Conservation (phyloP, 1,140 invertebrate genomes). For the Drosophila equinoxialis region DNA sequence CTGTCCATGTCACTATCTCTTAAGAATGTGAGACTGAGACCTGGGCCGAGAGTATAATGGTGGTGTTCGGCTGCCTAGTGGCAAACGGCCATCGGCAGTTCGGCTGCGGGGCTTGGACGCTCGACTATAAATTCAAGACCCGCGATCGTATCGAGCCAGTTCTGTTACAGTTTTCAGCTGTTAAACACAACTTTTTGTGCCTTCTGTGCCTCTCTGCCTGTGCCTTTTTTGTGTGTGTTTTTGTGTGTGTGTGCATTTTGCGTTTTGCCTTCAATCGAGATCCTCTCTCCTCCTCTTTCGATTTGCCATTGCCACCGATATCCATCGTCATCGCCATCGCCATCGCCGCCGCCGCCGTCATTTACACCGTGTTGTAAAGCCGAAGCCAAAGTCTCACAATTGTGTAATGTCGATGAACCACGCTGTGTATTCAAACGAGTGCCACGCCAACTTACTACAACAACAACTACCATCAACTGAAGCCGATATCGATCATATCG, state of each 20-base stretch:
- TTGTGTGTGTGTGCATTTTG: background rate
- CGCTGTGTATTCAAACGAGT: constrained; percentile 64
- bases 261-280: constrained; percentile 27
- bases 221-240: constrained; percentile 19
- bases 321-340: constrained; percentile 22
- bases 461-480: background rate
- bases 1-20: background rate
- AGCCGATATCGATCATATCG: too few species aligned
- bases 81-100: constrained; percentile 18
- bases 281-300: constrained; percentile 33
- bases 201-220: constrained; percentile 2
- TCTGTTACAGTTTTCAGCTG: constrained; percentile 77
- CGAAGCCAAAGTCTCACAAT: constrained; percentile 44
- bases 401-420: constrained; percentile 79
- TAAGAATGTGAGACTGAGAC: constrained; percentile 38
- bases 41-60: constrained; percentile 13
- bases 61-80: constrained; percentile 27
- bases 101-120: constrained; percentile 18
- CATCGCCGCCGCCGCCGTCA: background rate
- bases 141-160: constrained; percentile 51
- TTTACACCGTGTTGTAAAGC: constrained; percentile 7
- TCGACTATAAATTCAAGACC: constrained; percentile 71
- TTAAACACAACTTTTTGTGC: constrained; percentile 68
- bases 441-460: constrained; percentile 52
- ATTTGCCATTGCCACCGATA: constrained; percentile 20